phyloP scores from a whole-genome alignment of 2,888 invertebrate genomes.

The Chrysolina haemoptera region DNA sequence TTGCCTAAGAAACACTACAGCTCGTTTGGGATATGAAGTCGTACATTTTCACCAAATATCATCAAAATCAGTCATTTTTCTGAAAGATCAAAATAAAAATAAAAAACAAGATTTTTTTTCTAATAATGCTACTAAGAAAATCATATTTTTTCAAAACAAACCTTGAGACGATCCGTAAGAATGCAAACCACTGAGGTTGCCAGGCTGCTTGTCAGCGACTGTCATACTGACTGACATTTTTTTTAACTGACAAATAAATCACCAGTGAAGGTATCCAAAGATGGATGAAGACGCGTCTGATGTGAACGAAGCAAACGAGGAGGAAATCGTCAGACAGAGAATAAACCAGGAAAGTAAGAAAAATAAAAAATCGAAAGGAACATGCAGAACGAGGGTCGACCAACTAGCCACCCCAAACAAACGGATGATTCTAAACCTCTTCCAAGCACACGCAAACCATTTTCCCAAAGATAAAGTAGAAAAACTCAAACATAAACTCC shows the following conservation, averaged over 20 bases:
- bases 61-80: no score
- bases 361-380: conserved; percentile 34
- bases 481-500: conserved; percentile 73
- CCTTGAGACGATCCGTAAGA: no score
- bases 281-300: conserved; percentile 32
- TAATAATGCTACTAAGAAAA: no score
- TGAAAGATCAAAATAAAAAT: no score
- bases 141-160: no score
- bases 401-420: conserved; percentile 72
- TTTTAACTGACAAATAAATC: conserved; percentile 3
- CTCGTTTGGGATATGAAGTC: no score
- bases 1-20: no score
- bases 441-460: conserved; percentile 72
- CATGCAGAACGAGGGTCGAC: conserved; percentile 67
- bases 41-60: no score
- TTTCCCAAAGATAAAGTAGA: conserved; percentile 71
- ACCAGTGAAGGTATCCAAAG: background rate
- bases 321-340: conserved; percentile 38
- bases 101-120: no score
- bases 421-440: conserved; percentile 71
- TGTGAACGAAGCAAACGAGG: conserved; percentile 27
- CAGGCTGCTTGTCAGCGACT: background rate
- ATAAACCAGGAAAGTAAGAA: conserved; percentile 41
- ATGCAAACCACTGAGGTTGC: background rate
- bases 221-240: background rate